These are phyloP conservation scores for Willisornis vidua DNA, from an alignment of 2,113 vertebrate genomes.

Conservation along the genomic window DNA sequence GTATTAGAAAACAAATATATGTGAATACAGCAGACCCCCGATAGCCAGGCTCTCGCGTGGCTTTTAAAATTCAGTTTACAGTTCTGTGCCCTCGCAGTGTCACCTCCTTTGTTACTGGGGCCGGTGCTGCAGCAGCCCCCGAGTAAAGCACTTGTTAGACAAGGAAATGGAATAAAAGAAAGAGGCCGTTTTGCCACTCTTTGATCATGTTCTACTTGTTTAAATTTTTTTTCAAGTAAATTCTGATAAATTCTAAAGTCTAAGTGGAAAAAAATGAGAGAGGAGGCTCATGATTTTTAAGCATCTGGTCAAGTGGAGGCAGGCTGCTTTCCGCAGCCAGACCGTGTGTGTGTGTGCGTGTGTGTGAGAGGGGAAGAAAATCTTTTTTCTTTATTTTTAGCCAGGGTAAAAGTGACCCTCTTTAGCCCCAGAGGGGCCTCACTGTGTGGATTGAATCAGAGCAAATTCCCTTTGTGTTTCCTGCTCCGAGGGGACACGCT, in stretches of 20 bases:
- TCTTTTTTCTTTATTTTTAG: constrained; percentile 60
- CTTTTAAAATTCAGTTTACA: constrained; percentile 65
- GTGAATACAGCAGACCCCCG: not conserved
- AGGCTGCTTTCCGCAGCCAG: not conserved
- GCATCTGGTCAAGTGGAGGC: constrained; percentile 22
- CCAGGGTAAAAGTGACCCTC: constrained; percentile 71
- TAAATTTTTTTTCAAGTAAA: constrained; percentile 41
- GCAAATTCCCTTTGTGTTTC: constrained; percentile 78
- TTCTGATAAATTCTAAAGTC: constrained; percentile 23
- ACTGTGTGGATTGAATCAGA: constrained; percentile 74
- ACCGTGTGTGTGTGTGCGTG: not conserved
- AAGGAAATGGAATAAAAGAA: constrained; percentile 60
- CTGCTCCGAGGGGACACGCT: constrained; percentile 72
- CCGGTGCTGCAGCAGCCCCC: constrained; percentile 37
- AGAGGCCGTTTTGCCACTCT: constrained; percentile 13
- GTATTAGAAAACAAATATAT: constrained; percentile 41
- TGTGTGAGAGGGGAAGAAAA: not conserved
- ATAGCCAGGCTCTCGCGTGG: not conserved
- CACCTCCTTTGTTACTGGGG: constrained; percentile 72
- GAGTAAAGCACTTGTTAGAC: constrained; percentile 67
- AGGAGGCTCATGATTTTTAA: constrained; percentile 26
- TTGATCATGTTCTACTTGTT: constrained; percentile 5
- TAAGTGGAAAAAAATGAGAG: not conserved
- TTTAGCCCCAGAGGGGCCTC: constrained; percentile 77
- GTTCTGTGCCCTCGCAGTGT: constrained; percentile 30